A percentile compares a stretch with the other conserved stretches of the same genome.
These are phyloP conservation scores for Leptogaster cylindrica DNA, from an alignment of 2,888 invertebrate species.

Conservation along the genomic window DNA sequence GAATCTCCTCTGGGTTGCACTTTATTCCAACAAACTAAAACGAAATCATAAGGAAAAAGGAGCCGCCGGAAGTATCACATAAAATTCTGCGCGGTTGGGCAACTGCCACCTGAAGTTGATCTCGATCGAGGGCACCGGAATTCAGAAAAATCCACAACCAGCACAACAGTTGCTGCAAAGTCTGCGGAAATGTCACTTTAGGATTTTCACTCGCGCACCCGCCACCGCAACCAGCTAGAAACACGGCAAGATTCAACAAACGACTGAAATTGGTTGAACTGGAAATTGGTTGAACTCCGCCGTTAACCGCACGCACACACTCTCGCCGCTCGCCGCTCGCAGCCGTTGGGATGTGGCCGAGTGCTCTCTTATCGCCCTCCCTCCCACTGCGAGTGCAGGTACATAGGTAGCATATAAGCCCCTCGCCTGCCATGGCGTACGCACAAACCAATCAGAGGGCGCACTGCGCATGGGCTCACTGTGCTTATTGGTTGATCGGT, in stretches of 20 bases:
- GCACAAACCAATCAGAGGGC: slow-evolving; percentile 59
- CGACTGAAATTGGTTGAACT: slow-evolving; percentile 55
- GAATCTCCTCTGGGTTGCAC: too few relatives aligned
- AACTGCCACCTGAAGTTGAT: too few relatives aligned
- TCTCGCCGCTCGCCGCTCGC: too few relatives aligned
- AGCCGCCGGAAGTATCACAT: too few relatives aligned
- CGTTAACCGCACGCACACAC: too few relatives aligned
- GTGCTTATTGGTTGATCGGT: slow-evolving; percentile 40
- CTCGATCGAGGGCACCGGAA: too few relatives aligned
- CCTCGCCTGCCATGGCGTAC: slow-evolving; percentile 56
- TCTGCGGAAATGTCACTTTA: too few relatives aligned
- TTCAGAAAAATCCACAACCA: too few relatives aligned
- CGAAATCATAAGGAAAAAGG: neutral
- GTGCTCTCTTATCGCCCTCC: slow-evolving; percentile 4
- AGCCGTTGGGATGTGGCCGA: neutral
- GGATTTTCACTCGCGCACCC: too few relatives aligned
- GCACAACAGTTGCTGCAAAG: too few relatives aligned
- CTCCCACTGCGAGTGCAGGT: neutral
- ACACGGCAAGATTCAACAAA: slow-evolving; percentile 59
- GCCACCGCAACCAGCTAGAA: too few relatives aligned
- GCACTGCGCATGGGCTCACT: slow-evolving; percentile 52
- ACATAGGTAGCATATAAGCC: slow-evolving; percentile 8
- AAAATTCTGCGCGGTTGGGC: too few relatives aligned
- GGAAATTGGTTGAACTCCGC: slow-evolving; percentile 29
- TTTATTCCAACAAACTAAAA: neutral